phyloP scores from a whole-genome alignment of 2,113 vertebrate genomes.

The Mormoops blainvillei region DNA sequence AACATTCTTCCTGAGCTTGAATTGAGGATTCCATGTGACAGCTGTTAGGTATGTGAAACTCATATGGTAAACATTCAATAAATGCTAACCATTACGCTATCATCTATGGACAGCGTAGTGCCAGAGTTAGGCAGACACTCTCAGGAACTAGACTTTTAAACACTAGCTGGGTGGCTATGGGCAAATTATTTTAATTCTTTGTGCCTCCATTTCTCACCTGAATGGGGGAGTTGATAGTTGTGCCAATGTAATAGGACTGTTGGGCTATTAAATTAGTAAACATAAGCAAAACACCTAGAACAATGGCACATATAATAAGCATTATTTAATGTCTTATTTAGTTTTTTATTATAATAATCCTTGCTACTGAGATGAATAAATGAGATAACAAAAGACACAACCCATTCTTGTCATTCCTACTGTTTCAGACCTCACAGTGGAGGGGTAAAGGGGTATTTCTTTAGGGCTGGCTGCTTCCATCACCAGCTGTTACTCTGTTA shows the following conservation, averaged over 20 bases:
- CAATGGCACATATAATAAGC: neutral
- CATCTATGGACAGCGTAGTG: neutral
- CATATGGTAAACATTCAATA: neutral
- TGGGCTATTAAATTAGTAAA: neutral
- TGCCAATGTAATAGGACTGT: neutral
- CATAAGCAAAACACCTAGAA: neutral
- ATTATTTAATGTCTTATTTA: neutral
- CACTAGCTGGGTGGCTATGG: neutral
- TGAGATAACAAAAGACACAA: neutral
- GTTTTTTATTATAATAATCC: neutral
- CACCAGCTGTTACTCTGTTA: constrained; percentile 40
- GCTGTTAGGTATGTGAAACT: neutral
- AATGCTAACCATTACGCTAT: neutral
- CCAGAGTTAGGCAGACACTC: neutral
- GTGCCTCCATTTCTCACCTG: neutral
- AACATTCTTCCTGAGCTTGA: neutral
- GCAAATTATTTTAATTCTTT: neutral
- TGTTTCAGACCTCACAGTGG: neutral
- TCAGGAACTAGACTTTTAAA: neutral
- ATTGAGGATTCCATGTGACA: neutral
- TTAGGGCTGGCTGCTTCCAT: neutral
- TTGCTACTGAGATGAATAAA: neutral
- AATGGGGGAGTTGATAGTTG: neutral
- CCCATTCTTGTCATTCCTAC: neutral
- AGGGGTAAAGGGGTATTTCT: neutral